Conservation (phyloP, 2,888 invertebrate genomes). For the Sceliomorpha sp. region DNA sequence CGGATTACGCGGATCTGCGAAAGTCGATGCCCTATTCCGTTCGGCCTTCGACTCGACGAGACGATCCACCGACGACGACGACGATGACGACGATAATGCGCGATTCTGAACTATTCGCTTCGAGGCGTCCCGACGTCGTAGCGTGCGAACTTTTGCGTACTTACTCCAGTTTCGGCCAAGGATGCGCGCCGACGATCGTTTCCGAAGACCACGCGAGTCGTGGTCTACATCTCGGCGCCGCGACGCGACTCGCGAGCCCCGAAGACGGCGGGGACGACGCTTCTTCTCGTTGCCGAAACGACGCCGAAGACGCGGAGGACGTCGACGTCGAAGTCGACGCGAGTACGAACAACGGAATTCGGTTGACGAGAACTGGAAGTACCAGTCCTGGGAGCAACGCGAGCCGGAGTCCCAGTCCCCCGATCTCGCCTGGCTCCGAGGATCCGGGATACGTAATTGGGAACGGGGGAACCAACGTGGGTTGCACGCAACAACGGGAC, state of each 20-base stretch:
- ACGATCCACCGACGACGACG: conserved; percentile 6
- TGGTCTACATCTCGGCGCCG: no score
- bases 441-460: conserved; percentile 80
- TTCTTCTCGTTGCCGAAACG: conserved; percentile 21
- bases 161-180: conserved; percentile 27
- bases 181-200: conserved; percentile 5
- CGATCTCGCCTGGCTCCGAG: conserved; percentile 92
- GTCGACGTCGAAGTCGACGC: conserved; percentile 62
- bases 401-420: conserved; percentile 87
- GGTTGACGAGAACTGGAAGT: conserved; percentile 75
- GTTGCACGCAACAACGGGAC: conserved; percentile 27
- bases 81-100: conserved; percentile 7
- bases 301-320: conserved; percentile 38
- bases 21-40: conserved; percentile 9
- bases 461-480: conserved; percentile 16
- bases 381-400: conserved; percentile 84
- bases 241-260: no score
- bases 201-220: conserved; percentile 21
- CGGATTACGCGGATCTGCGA: conserved; percentile 25
- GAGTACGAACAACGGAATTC: conserved; percentile 5
- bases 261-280: conserved; percentile 1
- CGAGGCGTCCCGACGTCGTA: conserved; percentile 19
- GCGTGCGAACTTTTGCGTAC: conserved; percentile 27
- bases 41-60: conserved; percentile 8
- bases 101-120: conserved; percentile 1